These are phyloP conservation scores for Amniataba percoides DNA, from an alignment of 2,797 vertebrate genomes.

Conservation along the genomic window DNA sequence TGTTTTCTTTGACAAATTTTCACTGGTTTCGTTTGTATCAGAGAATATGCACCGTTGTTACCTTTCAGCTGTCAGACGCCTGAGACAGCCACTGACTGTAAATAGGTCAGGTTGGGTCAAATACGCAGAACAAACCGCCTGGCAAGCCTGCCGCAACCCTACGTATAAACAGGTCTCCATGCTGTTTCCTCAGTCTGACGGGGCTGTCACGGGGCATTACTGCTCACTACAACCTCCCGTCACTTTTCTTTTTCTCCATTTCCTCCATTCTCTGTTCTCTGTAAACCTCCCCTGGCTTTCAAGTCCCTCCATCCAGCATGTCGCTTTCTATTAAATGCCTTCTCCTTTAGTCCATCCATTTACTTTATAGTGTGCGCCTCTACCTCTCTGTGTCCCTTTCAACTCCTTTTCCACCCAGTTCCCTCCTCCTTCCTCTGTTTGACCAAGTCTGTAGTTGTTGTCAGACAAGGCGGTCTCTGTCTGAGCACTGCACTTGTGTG, in stretches of 20 bases:
- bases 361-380: slow-evolving; percentile 51
- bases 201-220: slow-evolving; percentile 67
- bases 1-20: slow-evolving; percentile 9
- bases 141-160: slow-evolving; percentile 37
- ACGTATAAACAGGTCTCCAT: slow-evolving; percentile 61
- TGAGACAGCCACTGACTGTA: slow-evolving; percentile 10
- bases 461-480: slow-evolving; percentile 85
- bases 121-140: slow-evolving; percentile 21
- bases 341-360: slow-evolving; percentile 55
- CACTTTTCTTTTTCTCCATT: slow-evolving; percentile 9
- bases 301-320: slow-evolving; percentile 51
- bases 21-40: slow-evolving; percentile 5
- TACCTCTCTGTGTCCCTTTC: slow-evolving; percentile 70
- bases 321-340: slow-evolving; percentile 59
- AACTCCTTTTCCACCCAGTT: slow-evolving; percentile 40
- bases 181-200: slow-evolving; percentile 57
- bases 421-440: slow-evolving; percentile 67
- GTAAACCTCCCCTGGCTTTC: slow-evolving; percentile 40
- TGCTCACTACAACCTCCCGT: slow-evolving; percentile 36
- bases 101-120: slow-evolving; percentile 5
- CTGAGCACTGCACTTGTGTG: slow-evolving; percentile 76
- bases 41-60: slow-evolving; percentile 10
- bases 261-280: slow-evolving; percentile 22
- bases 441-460: slow-evolving; percentile 80
- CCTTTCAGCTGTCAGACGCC: slow-evolving; percentile 13